phyloP scores from a whole-genome alignment of 2,888 invertebrate genomes.

The Drosophila engyochracea region DNA sequence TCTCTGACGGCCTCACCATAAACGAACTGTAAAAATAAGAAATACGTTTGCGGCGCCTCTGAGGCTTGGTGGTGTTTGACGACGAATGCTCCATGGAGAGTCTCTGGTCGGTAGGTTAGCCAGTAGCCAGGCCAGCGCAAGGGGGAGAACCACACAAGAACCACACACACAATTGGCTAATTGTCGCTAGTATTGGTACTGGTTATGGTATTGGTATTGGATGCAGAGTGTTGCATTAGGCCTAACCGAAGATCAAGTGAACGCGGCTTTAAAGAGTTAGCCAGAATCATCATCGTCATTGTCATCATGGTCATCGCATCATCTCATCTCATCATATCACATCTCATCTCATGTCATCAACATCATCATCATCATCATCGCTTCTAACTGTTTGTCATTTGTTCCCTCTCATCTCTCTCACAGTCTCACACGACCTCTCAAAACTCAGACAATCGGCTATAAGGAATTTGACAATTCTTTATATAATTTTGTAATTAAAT shows the following conservation, averaged over 20 bases:
- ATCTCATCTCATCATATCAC: constrained; percentile 1
- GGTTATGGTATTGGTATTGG: constrained; percentile 6
- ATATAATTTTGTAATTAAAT: constrained; percentile 72
- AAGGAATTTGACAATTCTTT: constrained; percentile 83
- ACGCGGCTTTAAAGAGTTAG: constrained; percentile 47
- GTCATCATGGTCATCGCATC: constrained; percentile 45
- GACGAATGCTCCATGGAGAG: constrained; percentile 55
- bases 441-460: constrained; percentile 70
- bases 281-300: constrained; percentile 61
- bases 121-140: constrained; percentile 31
- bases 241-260: constrained; percentile 49
- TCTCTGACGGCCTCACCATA: constrained; percentile 60
- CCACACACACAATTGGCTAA: constrained; percentile 30
- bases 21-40: constrained; percentile 81
- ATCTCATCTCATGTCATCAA: constrained; percentile 11
- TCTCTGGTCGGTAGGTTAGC: constrained; percentile 49
- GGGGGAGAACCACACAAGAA: constrained; percentile 29
- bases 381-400: constrained; percentile 62
- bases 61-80: constrained; percentile 48
- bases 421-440: constrained; percentile 60
- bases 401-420: constrained; percentile 39
- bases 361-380: constrained; percentile 38
- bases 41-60: constrained; percentile 73
- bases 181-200: constrained; percentile 22
- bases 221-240: constrained; percentile 23